Evolutionary conservation across 2,888 invertebrate genomes (phyloP).

Genomic region (Drosophila vallismaia): DNA sequence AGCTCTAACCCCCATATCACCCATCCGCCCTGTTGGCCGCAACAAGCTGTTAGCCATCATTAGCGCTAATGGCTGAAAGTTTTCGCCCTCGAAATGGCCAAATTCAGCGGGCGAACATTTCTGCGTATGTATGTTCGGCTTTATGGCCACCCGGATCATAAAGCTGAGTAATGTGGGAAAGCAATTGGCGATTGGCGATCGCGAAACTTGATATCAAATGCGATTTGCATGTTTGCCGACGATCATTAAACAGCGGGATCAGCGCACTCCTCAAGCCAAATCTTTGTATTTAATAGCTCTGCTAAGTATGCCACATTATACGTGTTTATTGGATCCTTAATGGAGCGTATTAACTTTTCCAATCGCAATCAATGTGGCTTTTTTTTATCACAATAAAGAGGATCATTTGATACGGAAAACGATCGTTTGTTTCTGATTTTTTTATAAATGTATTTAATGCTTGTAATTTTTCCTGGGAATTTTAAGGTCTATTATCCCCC

Average conservation of each 20-base stretch:
- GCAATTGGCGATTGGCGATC: conserved; percentile 44
- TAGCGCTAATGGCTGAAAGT: conserved; percentile 53
- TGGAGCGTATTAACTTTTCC: conserved; percentile 11
- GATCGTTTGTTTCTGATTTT: too few relatives aligned
- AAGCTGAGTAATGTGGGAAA: conserved; percentile 67
- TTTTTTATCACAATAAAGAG: conserved; percentile 9
- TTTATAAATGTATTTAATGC: background rate
- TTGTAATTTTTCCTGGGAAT: background rate
- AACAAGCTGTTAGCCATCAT: conserved; percentile 58
- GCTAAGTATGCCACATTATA: background rate
- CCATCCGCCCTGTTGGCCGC: conserved; percentile 44
- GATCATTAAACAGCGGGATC: conserved; percentile 39
- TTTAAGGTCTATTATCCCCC: background rate
- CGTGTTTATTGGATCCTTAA: conserved; percentile 22
- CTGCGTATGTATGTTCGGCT: conserved; percentile 28
- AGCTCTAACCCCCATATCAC: conserved; percentile 40
- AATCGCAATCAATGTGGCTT: conserved; percentile 13
- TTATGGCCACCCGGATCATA: conserved; percentile 51
- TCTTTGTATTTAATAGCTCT: conserved; percentile 17
- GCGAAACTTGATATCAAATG: conserved; percentile 25
- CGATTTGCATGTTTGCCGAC: conserved; percentile 32
- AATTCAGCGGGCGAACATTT: conserved; percentile 38
- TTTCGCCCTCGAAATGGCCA: conserved; percentile 30
- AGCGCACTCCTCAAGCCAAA: conserved; percentile 1
- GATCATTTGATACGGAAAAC: too few relatives aligned